These are phyloP conservation scores for Megaleporinus macrocephalus DNA, from an alignment of 2,113 vertebrate genomes.

Conservation along the genomic window DNA sequence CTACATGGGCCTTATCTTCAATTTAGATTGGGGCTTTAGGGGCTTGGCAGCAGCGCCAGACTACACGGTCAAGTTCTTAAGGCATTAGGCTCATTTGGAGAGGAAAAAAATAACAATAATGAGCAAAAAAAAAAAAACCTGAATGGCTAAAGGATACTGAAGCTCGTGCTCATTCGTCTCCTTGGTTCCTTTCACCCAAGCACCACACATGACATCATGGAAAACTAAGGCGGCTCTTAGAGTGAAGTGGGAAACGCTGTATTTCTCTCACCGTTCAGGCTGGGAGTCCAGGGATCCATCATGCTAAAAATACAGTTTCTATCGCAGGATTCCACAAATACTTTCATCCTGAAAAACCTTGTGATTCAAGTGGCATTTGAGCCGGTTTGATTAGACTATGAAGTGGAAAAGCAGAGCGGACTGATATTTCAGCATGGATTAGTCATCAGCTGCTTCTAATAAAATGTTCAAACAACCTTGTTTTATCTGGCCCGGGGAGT, in stretches of 20 bases:
- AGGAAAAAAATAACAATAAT: conserved; percentile 31
- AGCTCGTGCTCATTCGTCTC: conserved; percentile 67
- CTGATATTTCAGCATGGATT: conserved; percentile 75
- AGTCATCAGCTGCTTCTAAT: conserved; percentile 81
- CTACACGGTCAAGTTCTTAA: conserved; percentile 43
- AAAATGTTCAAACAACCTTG: conserved; percentile 70
- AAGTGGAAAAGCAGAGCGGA: conserved; percentile 73
- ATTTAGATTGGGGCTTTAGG: conserved; percentile 38
- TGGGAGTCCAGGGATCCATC: conserved; percentile 80
- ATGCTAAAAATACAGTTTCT: conserved; percentile 94
- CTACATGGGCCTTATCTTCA: conserved; percentile 53
- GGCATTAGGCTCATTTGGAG: conserved; percentile 40
- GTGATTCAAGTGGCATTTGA: conserved; percentile 88
- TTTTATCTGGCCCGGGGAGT: conserved; percentile 67
- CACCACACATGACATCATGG: conserved; percentile 80
- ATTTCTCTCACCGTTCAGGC: conserved; percentile 68
- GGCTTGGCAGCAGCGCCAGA: conserved; percentile 50
- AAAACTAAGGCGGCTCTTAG: conserved; percentile 69
- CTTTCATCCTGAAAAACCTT: conserved; percentile 79
- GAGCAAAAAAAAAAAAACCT: conserved; percentile 43
- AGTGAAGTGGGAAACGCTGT: conserved; percentile 65
- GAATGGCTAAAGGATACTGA: conserved; percentile 66
- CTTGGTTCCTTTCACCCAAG: conserved; percentile 66
- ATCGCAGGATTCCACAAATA: conserved; percentile 90
- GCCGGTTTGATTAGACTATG: conserved; percentile 73